A percentile compares a stretch with the other conserved stretches of the same genome.
These are phyloP conservation scores for Medauroidea extradentata DNA, from an alignment of 1,140 invertebrate genomes.

Conservation along the genomic window DNA sequence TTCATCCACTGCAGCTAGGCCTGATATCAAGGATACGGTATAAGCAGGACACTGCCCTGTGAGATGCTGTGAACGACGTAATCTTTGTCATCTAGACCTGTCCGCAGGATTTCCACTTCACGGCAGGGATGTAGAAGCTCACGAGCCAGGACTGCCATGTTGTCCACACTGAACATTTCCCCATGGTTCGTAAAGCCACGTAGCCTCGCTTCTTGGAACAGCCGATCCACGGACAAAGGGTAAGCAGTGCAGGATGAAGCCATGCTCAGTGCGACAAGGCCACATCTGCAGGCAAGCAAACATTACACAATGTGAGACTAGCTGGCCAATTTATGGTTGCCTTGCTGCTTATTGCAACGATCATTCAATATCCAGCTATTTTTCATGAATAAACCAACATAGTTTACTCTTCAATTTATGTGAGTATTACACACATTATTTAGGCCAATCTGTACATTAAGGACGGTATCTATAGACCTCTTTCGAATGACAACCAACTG, in stretches of 20 bases:
- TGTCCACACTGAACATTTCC: conserved; percentile 78
- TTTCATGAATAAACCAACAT: too few species aligned
- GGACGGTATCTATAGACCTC: too few species aligned
- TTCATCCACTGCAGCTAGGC: too few species aligned
- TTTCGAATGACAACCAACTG: too few species aligned
- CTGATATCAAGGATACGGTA: conserved; percentile 59
- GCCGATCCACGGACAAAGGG: conserved; percentile 48
- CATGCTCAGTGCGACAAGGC: conserved; percentile 75
- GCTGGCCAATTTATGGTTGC: conserved; percentile 29
- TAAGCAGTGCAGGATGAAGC: conserved; percentile 55
- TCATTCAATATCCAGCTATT: too few species aligned
- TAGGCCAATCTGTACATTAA: too few species aligned
- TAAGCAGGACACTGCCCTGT: conserved; percentile 49
- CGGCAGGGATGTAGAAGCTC: conserved; percentile 46
- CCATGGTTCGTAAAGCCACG: conserved; percentile 69
- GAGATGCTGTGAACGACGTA: conserved; percentile 49
- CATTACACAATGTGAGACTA: too few species aligned
- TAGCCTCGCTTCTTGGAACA: conserved; percentile 56
- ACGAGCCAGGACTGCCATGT: conserved; percentile 58
- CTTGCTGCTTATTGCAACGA: too few species aligned
- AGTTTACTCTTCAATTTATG: too few species aligned
- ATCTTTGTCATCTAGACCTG: conserved; percentile 39
- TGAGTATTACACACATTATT: too few species aligned
- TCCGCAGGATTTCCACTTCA: conserved; percentile 45
- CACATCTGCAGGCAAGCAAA: conserved; percentile 58